Evolutionary conservation across 2,888 invertebrate genomes (phyloP).

Genomic region (Halictus quadricinctus): DNA sequence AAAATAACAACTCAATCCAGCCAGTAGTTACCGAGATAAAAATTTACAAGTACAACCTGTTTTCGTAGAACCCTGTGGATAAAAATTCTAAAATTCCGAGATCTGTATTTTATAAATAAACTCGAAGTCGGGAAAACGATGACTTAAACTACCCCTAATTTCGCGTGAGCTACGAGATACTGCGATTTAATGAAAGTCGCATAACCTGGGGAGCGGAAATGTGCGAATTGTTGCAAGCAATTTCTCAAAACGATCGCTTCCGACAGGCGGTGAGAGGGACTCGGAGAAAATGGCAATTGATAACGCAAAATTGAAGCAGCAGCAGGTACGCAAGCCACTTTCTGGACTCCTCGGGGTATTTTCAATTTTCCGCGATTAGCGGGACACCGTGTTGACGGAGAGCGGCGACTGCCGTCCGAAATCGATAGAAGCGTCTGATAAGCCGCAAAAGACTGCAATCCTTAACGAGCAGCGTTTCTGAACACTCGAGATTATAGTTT

Average conservation of each 20-base stretch:
- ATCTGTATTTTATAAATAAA: no score
- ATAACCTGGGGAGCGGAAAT: neutral
- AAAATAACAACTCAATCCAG: no score
- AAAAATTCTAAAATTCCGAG: no score
- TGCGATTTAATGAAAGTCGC: neutral
- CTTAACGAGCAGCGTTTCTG: constrained; percentile 24
- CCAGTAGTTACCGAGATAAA: no score
- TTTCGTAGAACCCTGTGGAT: no score
- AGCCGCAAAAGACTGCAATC: constrained; percentile 20
- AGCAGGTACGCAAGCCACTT: neutral
- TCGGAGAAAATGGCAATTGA: neutral
- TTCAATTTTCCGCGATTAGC: constrained; percentile 5
- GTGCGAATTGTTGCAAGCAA: neutral
- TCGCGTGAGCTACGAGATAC: neutral
- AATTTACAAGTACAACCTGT: no score
- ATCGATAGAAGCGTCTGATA: constrained; percentile 18
- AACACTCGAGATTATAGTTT: constrained; percentile 23
- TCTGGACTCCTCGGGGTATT: neutral
- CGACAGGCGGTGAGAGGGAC: neutral
- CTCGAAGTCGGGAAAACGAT: no score
- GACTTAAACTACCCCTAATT: neutral
- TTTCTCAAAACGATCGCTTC: neutral
- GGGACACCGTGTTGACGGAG: neutral
- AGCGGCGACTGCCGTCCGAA: neutral
- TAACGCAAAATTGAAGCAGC: neutral